Conservation (phyloP, 2,888 invertebrate species). For the Pristionchus arcanus region DNA sequence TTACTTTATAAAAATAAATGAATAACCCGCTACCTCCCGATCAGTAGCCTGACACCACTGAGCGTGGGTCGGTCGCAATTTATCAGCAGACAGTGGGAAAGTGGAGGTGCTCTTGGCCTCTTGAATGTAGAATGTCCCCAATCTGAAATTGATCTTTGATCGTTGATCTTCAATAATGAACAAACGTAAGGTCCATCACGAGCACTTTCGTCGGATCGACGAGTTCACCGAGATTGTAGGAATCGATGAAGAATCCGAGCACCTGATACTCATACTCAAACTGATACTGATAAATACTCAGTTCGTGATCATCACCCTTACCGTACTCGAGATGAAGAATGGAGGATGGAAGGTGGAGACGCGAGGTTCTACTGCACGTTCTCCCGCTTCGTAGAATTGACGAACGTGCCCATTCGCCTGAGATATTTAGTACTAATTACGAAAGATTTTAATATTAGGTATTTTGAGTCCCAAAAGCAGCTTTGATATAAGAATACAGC, state of each 20-base stretch:
- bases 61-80: background rate
- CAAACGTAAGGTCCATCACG: background rate
- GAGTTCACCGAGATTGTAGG: background rate
- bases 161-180: no score
- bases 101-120: background rate
- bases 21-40: background rate
- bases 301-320: background rate
- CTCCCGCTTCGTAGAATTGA: background rate
- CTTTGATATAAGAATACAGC: no score
- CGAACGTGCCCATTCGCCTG: background rate
- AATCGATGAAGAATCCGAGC: constrained; percentile 12
- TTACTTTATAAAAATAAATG: no score
- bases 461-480: no score
- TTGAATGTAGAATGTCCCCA: background rate
- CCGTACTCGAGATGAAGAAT: constrained; percentile 23
- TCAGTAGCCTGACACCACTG: background rate
- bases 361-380: background rate
- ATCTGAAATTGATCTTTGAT: background rate
- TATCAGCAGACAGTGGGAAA: background rate
- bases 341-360: background rate
- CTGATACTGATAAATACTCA: no score
- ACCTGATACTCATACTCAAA: no score
- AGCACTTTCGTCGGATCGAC: background rate
- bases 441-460: no score
- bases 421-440: no score